Evolutionary conservation across 2,113 vertebrate species (phyloP).

Genomic region (Pandion haliaetus): DNA sequence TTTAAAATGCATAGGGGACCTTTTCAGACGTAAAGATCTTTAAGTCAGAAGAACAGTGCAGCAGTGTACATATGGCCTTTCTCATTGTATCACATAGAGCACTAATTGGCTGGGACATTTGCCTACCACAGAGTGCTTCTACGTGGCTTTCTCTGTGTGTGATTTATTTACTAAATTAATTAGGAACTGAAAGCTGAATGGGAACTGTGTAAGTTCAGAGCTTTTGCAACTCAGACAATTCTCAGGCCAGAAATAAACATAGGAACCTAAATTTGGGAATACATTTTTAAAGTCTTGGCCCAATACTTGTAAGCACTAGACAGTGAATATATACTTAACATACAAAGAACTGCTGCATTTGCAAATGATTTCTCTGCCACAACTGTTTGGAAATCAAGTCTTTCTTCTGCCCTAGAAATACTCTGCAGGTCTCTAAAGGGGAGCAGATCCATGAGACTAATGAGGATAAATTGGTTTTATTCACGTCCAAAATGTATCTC

Average conservation of each 20-base stretch:
- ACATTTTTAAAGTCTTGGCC: not conserved
- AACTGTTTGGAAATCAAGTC: not conserved
- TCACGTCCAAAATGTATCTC: not conserved
- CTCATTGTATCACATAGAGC: not conserved
- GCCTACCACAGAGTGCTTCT: not conserved
- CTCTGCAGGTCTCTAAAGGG: not conserved
- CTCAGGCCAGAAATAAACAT: not conserved
- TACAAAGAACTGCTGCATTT: not conserved
- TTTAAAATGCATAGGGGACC: conserved; percentile 27
- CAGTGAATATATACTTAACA: not conserved
- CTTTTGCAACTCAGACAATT: not conserved
- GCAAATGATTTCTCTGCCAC: not conserved
- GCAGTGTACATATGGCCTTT: not conserved
- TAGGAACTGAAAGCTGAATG: not conserved
- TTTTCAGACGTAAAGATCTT: conserved; percentile 17
- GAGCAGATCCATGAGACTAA: not conserved
- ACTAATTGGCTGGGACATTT: conserved; percentile 4
- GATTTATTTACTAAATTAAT: conserved; percentile 5
- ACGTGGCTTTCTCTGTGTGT: not conserved
- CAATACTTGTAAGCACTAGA: not conserved
- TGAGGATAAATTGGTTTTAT: not conserved
- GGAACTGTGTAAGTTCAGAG: not conserved
- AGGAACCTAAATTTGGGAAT: not conserved
- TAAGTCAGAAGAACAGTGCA: not conserved
- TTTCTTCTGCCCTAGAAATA: not conserved